Base-by-base conservation (phyloP, 2,113 vertebrate species). In the Pyxicephalus adspersus region DNA sequence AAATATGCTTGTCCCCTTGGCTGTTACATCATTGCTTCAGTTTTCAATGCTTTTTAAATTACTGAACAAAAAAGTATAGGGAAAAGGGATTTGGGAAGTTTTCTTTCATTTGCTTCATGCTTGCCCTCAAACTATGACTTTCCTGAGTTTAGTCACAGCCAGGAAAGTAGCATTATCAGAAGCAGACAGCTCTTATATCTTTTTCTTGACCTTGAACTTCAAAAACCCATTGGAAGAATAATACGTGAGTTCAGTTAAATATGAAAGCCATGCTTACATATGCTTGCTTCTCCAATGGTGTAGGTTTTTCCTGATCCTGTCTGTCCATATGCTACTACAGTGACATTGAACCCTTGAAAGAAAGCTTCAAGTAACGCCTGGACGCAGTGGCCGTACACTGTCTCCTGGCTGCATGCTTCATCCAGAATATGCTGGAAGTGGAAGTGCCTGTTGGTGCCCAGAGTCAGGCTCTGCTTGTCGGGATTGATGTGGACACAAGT, bases 271-370 rank as follows among this genome's bases (percentile, higher is more conserved):
- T 34, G 94, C 97, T 96, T 88, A 98, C 96, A 95, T 79, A 97
- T 94, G 85, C 96, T 96, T 78, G 95, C 94, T 89, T 96, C 95
- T 52, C 97, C 97, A 83, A 98, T 95, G 52, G 96, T 98, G 87
- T 98, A 96, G 0, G 97, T 98, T 91, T 99, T 98, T 71, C 97
- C 96, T 0, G 96, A 98, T 80, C 97, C 96, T 0, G 96, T 98
- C 91, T 98, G 97, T 0, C 97, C 96, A 11, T 99, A 98, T 55
- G 96, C 96, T 88, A 99, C 97, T 17, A 98, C 94, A 0, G 96
- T 97, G 72, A 94, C 95, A 54, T 98, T 98, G 90, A 97, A 96
- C 5, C 97, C 96, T 86, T 95, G 93, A 84, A 98, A 95, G 87
- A 98, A 98, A 23, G 96, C 94, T 63, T 95, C 92, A 0, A 98